Conservation (phyloP, 2,113 vertebrate species). For the Pristiophorus japonicus region DNA sequence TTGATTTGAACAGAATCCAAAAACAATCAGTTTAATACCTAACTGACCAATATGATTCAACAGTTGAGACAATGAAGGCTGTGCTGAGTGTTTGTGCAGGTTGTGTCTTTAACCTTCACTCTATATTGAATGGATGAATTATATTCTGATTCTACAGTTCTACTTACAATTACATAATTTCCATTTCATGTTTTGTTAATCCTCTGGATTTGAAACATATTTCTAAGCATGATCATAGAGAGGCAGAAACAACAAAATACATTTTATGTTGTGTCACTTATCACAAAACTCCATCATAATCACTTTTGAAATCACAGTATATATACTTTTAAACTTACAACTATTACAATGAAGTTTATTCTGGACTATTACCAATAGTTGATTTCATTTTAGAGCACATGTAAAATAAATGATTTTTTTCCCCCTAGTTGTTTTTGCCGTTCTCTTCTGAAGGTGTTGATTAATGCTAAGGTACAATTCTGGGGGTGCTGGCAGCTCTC, state of each 20-base stretch:
- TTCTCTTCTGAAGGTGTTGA: neutral
- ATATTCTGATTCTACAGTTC: neutral
- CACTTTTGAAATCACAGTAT: slow-evolving; percentile 17
- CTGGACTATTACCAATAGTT: neutral
- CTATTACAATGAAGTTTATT: neutral
- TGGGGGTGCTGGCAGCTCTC: neutral
- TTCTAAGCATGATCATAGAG: neutral
- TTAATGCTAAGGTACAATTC: neutral
- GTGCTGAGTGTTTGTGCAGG: slow-evolving; percentile 33
- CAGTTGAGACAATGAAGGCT: neutral
- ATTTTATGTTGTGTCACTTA: neutral
- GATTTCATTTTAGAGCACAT: neutral
- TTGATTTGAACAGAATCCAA: slow-evolving; percentile 21
- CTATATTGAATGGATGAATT: neutral
- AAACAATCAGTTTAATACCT: slow-evolving; percentile 30
- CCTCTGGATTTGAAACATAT: neutral
- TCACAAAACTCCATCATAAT: neutral
- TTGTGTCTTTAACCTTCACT: slow-evolving; percentile 9
- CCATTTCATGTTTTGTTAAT: slow-evolving; percentile 25
- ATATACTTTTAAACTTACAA: neutral
- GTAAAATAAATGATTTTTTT: neutral
- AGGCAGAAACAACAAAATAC: neutral
- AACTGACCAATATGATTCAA: slow-evolving; percentile 13
- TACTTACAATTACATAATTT: slow-evolving; percentile 30
- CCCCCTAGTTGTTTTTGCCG: too few relatives aligned